Evolutionary conservation across 30 jellyfish, hydroid and myxozoan species (phyloP).

Genomic region (Catostylus mosaicus): DNA sequence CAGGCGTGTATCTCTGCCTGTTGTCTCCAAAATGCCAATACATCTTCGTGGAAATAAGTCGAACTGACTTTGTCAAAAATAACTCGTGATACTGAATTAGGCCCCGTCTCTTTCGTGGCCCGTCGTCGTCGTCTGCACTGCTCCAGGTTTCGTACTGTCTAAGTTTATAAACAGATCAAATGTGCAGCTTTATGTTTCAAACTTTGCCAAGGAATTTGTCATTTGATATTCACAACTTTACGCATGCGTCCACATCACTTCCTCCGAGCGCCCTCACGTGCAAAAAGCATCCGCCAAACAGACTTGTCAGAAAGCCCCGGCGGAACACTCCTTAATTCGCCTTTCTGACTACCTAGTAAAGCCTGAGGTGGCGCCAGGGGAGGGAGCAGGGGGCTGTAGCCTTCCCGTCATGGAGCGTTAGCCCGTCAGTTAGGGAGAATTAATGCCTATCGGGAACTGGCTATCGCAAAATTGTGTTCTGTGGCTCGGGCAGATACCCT

Average conservation of each 20-base stretch:
- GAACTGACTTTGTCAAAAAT: slow-evolving; percentile 17
- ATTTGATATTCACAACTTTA: slow-evolving; percentile 37
- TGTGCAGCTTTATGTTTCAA: slow-evolving; percentile 23
- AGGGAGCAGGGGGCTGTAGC: no score
- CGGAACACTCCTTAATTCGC: no score
- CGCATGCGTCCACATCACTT: slow-evolving; percentile 70
- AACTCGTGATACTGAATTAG: neutral
- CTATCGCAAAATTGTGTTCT: no score
- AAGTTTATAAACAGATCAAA: neutral
- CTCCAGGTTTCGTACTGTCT: slow-evolving; percentile 6
- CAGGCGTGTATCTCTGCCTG: slow-evolving; percentile 65
- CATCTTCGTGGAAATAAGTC: slow-evolving; percentile 24
- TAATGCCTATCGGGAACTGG: no score
- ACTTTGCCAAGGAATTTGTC: slow-evolving; percentile 37
- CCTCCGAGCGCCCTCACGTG: slow-evolving; percentile 21
- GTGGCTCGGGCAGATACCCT: no score
- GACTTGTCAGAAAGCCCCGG: neutral
- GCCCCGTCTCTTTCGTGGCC: slow-evolving; percentile 14
- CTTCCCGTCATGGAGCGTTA: no score
- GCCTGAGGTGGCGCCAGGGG: no score
- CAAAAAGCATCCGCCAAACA: slow-evolving; percentile 15
- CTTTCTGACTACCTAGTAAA: no score
- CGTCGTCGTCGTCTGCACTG: slow-evolving; percentile 22
- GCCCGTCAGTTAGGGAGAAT: no score
- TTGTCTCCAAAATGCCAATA: slow-evolving; percentile 68